These are phyloP conservation scores for Phengaris arion DNA, from an alignment of 2,888 invertebrate genomes.

Conservation along the genomic window DNA sequence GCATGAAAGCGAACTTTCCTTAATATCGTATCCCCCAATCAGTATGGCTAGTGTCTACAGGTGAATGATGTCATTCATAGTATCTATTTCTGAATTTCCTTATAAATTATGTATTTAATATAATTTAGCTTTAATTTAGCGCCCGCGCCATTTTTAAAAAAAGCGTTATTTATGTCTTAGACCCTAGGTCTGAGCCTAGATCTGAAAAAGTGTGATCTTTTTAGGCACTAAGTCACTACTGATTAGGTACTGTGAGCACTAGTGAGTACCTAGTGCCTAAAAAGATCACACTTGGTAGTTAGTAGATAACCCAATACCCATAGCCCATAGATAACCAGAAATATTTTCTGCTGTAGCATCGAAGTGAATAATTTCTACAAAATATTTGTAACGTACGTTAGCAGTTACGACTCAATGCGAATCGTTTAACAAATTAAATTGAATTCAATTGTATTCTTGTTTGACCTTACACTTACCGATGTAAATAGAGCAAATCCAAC, in stretches of 20 bases:
- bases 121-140: background rate
- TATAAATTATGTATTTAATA: background rate
- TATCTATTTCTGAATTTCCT: conserved; percentile 3
- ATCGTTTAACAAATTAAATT: background rate
- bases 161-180: background rate
- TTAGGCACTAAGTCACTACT: too few species aligned
- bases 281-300: too few species aligned
- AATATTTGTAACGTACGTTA: background rate
- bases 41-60: background rate
- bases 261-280: too few species aligned
- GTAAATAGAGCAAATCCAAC: conserved; percentile 25
- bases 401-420: background rate
- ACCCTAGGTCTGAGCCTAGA: too few species aligned
- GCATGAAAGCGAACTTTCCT: background rate
- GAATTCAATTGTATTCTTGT: conserved; percentile 25
- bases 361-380: background rate
- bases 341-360: too few species aligned
- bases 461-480: conserved; percentile 6
- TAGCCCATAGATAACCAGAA: too few species aligned
- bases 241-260: too few species aligned
- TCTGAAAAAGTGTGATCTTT: too few species aligned
- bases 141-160: background rate
- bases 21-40: too few species aligned
- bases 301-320: too few species aligned
- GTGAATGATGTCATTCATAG: conserved; percentile 3